These are phyloP conservation scores for Neodiprion fabricii DNA, from an alignment of 1,140 invertebrate genomes.

Conservation along the genomic window DNA sequence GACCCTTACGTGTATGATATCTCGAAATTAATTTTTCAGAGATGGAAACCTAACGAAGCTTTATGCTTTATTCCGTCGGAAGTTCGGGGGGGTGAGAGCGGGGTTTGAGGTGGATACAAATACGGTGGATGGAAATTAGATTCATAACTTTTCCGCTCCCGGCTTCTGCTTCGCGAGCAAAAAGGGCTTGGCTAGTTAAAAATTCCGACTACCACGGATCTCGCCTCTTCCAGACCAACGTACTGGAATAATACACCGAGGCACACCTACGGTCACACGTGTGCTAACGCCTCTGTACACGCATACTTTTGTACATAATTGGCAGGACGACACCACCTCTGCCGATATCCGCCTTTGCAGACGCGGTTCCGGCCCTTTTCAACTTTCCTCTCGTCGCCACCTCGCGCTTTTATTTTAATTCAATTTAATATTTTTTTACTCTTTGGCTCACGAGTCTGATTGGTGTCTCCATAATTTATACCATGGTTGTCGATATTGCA, in stretches of 20 bases:
- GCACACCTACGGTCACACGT: no score
- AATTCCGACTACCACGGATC: slow-evolving; percentile 7
- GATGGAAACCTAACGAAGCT: slow-evolving; percentile 7
- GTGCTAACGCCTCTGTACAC: neutral
- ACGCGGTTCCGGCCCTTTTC: no score
- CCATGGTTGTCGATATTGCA: no score
- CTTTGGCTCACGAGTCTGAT: no score
- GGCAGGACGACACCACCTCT: neutral
- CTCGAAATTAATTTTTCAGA: slow-evolving; percentile 7
- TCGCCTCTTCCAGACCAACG: neutral
- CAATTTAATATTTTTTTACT: no score
- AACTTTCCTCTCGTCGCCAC: neutral
- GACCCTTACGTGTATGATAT: slow-evolving; percentile 5
- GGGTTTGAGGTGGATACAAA: neutral
- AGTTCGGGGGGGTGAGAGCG: slow-evolving; percentile 28
- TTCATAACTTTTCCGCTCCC: slow-evolving; percentile 7
- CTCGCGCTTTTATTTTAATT: no score
- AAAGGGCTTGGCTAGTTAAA: neutral
- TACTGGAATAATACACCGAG: neutral
- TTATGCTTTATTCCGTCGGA: neutral
- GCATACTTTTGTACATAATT: slow-evolving; percentile 2
- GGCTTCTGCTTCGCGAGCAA: neutral
- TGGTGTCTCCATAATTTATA: no score
- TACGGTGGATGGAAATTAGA: neutral
- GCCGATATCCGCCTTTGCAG: no score